Evolutionary conservation across 2,797 vertebrate species (phyloP).

Genomic region (Acanthiza pusilla): DNA sequence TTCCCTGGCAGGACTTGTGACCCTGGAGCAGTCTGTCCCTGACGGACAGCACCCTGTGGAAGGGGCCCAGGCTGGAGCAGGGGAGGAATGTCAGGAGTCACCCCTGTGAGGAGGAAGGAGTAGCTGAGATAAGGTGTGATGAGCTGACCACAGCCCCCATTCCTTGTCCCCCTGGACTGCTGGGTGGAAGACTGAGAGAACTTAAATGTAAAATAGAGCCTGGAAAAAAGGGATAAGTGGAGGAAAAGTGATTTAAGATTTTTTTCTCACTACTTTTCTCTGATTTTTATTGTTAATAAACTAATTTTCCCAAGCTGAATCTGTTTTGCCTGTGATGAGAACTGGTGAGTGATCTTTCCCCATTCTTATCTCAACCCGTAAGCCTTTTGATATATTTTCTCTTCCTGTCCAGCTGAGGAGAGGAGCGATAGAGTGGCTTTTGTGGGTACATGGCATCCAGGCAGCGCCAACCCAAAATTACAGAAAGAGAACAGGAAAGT

Average conservation of each 20-base stretch:
- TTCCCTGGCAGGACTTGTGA: background rate
- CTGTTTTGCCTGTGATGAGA: background rate
- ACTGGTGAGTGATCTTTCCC: background rate
- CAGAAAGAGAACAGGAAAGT: background rate
- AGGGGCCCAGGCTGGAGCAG: background rate
- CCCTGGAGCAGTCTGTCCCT: background rate
- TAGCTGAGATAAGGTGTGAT: rapidly evolving
- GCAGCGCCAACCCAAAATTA: background rate
- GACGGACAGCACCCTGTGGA: too few species aligned
- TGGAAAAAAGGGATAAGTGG: background rate
- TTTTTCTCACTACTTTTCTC: background rate
- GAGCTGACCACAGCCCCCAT: background rate
- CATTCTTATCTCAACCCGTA: background rate
- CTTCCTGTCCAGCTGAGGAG: background rate
- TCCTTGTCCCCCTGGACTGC: background rate
- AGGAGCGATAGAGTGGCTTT: background rate
- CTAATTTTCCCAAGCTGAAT: background rate
- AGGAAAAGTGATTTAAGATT: background rate
- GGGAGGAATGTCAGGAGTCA: background rate
- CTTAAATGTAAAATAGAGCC: background rate
- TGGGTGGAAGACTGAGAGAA: background rate
- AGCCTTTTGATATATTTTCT: background rate
- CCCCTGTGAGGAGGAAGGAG: background rate
- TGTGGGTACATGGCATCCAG: background rate
- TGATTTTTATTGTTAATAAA: background rate